A percentile compares a stretch with the other conserved stretches of the same genome.
Evolutionary conservation across 1,140 invertebrate species (phyloP).

Genomic region (Tachypleus tridentatus): DNA sequence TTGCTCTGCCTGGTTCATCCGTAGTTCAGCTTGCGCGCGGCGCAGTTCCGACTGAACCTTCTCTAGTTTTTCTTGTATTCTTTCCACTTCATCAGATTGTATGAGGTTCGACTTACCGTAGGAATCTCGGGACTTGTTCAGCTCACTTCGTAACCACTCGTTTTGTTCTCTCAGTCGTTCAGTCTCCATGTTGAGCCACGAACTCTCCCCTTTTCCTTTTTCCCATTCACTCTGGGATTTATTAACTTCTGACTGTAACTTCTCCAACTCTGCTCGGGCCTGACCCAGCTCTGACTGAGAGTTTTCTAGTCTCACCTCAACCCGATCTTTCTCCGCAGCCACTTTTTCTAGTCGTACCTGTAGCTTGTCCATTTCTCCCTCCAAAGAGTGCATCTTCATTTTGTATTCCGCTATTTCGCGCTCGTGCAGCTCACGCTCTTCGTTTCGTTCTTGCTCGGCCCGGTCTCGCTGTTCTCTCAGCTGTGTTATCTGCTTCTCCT

Average conservation of each 20-base stretch:
- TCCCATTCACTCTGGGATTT: slow-evolving; percentile 24
- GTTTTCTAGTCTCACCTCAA: slow-evolving; percentile 79
- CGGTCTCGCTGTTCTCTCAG: slow-evolving; percentile 81
- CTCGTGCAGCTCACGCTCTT: slow-evolving; percentile 87
- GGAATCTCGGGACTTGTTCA: slow-evolving; percentile 7
- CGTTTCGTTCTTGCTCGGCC: slow-evolving; percentile 90
- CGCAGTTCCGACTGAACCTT: slow-evolving; percentile 69
- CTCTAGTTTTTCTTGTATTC: slow-evolving; percentile 65
- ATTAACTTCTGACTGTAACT: slow-evolving; percentile 58
- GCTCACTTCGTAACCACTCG: slow-evolving; percentile 19
- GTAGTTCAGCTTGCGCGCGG: slow-evolving; percentile 59
- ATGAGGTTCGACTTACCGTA: slow-evolving; percentile 1
- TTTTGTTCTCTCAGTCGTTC: slow-evolving; percentile 45
- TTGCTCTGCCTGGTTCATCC: slow-evolving; percentile 59
- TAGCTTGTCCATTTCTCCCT: slow-evolving; percentile 81
- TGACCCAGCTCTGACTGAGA: slow-evolving; percentile 87
- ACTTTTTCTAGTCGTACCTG: slow-evolving; percentile 72
- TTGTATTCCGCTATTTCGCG: slow-evolving; percentile 89
- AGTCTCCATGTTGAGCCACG: slow-evolving; percentile 76
- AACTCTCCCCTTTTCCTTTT: slow-evolving; percentile 30
- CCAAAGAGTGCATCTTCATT: slow-evolving; percentile 76
- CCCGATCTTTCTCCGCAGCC: slow-evolving; percentile 72
- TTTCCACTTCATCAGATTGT: slow-evolving; percentile 20
- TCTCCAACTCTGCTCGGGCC: slow-evolving; percentile 83
- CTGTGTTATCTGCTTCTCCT: slow-evolving; percentile 91